A percentile compares a stretch with the other conserved stretches of the same genome.
phyloP scores from a whole-genome alignment of 2,113 vertebrate species.

The Petroica traversi region DNA sequence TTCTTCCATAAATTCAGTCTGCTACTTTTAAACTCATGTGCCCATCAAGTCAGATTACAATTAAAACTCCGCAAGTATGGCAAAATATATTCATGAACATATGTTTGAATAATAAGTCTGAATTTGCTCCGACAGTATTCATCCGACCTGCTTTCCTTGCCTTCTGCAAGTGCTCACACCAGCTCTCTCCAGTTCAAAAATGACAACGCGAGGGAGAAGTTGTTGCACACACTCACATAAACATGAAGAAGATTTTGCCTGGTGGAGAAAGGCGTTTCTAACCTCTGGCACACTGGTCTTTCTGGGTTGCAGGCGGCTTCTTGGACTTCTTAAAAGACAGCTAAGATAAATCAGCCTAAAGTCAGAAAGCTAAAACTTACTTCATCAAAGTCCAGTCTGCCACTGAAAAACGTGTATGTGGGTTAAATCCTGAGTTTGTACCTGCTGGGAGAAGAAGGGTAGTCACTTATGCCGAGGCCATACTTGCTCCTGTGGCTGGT shows the following conservation, averaged over 20 bases:
- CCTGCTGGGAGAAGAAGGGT: neutral
- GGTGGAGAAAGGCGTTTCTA: neutral
- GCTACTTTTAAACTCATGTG: neutral
- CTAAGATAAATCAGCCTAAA: neutral
- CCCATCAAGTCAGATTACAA: constrained; percentile 25
- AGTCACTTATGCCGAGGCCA: neutral
- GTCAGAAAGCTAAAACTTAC: neutral
- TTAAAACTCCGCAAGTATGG: constrained; percentile 12
- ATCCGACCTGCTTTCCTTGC: neutral
- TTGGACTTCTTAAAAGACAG: neutral
- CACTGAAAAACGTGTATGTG: neutral
- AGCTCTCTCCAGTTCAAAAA: neutral
- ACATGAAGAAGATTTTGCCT: neutral
- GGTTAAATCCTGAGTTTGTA: neutral
- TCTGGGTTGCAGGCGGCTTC: neutral
- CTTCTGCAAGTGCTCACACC: neutral
- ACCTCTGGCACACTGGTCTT: neutral
- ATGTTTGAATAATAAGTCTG: constrained; percentile 38
- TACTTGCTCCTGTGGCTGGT: neutral
- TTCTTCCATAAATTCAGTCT: neutral
- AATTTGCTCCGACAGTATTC: neutral
- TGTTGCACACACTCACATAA: neutral
- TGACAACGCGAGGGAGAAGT: neutral
- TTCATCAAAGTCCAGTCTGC: neutral
- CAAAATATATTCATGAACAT: constrained; percentile 48